Conservation (phyloP, 2,888 invertebrate genomes). For the Campaea margaritaria region DNA sequence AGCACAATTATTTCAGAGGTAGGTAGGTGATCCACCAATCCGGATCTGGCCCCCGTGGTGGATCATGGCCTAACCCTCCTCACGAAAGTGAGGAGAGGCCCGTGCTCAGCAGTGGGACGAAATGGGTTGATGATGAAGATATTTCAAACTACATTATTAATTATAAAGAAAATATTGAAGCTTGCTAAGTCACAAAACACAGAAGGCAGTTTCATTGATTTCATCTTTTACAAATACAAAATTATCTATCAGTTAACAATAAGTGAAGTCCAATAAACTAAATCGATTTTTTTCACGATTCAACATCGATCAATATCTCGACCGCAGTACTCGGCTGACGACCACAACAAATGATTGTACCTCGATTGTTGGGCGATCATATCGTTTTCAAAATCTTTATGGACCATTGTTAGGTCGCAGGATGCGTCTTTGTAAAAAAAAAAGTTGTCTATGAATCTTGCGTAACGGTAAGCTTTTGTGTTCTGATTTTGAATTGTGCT, state of each 20-base stretch:
- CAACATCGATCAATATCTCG: slow-evolving; percentile 66
- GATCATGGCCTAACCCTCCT: no score
- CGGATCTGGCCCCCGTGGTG: no score
- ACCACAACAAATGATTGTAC: slow-evolving; percentile 73
- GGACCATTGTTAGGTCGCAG: slow-evolving; percentile 67
- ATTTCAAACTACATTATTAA: no score
- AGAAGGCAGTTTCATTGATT: slow-evolving; percentile 1
- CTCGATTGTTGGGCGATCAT: slow-evolving; percentile 74
- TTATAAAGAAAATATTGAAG: no score
- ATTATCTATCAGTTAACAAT: slow-evolving; percentile 33
- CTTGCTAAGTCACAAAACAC: neutral
- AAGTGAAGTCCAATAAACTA: slow-evolving; percentile 54
- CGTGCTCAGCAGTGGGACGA: no score
- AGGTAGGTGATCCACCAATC: no score
- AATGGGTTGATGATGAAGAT: no score
- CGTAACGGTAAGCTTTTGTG: slow-evolving; percentile 55
- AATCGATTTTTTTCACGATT: slow-evolving; percentile 66
- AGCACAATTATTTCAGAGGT: no score
- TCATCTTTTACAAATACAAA: slow-evolving; percentile 7
- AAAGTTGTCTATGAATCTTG: slow-evolving; percentile 53
- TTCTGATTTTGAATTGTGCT: slow-evolving; percentile 36
- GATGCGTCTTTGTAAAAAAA: slow-evolving; percentile 60
- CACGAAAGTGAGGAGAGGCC: no score
- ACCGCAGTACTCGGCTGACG: slow-evolving; percentile 54
- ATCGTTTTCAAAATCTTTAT: slow-evolving; percentile 74